Evolutionary conservation across 2,797 vertebrate species (phyloP), one percentile per base, ranked within the genome.

Genomic region (Leucoraja ocellata): DNA sequence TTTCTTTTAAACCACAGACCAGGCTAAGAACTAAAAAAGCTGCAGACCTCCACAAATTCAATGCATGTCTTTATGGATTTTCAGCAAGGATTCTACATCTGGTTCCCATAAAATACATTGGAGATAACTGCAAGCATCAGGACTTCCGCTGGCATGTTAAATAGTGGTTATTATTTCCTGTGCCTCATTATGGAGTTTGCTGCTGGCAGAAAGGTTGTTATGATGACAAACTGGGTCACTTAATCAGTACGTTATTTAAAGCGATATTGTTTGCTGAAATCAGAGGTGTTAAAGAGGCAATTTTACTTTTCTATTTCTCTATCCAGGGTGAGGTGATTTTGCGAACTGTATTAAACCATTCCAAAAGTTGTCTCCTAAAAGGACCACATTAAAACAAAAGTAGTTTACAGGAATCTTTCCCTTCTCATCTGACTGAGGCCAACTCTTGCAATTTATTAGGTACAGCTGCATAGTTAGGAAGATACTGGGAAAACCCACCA

Each of bases 131-230:
- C 36, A 93, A 91, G 93, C 93, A 93, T 94, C 77, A 91, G 94
- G 93, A 73, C 94, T 95, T 95, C 94, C 94, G 74, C n/a, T 94
- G 93, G 94, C 94, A 95, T 95, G 95, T 95, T 95, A 94, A 95
- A 94, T 94, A 94, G 94, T 93, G 94, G 93, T 96, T 96, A 95
- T 92, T 90, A 94, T 95, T 95, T 96, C 94, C 94, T 81, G 93
- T 94, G 80, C 93, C 93, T 95, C 94, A 94, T 74, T 54, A 92
- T n/a, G 14, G 39, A 73, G 11, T 54, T 92, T 76, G 46, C 46
- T 92, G 39, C 90, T 91, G 73, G 90, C 90, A 74, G 90, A 39
- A 91, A 74, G 90, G 23, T 39, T 58, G 71, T 76, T 92, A 23
- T 92, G 90, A 92, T 92, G 71, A 74, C 90, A 92, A 76, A n/a